Percentiles rank a stretch among this genome's conserved stretches.
Conservation (phyloP, 2,888 invertebrate species). For the Athetis lepigone region DNA sequence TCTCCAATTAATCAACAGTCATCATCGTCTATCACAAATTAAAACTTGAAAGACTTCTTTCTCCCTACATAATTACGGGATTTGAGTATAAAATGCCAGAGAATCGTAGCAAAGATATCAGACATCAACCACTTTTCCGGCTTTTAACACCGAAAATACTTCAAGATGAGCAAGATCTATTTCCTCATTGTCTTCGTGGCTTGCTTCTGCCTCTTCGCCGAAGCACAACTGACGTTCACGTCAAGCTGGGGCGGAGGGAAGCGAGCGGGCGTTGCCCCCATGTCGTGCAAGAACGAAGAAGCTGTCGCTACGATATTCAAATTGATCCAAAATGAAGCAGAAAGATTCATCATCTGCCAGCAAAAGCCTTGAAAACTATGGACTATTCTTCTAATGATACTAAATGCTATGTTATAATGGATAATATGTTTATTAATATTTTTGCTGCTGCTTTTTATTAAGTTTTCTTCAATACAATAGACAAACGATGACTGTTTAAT, state of each 20-base stretch:
- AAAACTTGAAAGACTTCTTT: conserved; percentile 51
- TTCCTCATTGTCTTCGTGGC: conserved; percentile 74
- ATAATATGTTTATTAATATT: conserved; percentile 8
- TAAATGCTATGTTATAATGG: conserved; percentile 29
- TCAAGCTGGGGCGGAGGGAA: conserved; percentile 88
- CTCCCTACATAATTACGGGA: neutral
- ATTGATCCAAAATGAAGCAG: conserved; percentile 86
- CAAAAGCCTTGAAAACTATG: conserved; percentile 76
- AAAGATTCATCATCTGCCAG: conserved; percentile 83
- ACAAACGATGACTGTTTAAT: conserved; percentile 9
- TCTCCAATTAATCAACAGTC: conserved; percentile 24
- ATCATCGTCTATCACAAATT: conserved; percentile 8
- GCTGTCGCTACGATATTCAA: conserved; percentile 78
- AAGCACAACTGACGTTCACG: conserved; percentile 90
- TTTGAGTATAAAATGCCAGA: conserved; percentile 47
- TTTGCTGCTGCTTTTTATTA: conserved; percentile 10
- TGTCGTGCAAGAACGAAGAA: conserved; percentile 81
- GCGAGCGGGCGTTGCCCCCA: conserved; percentile 70
- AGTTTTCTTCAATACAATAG: conserved; percentile 38
- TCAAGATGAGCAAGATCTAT: conserved; percentile 75
- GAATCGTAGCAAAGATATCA: conserved; percentile 31
- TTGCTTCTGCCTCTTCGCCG: conserved; percentile 72
- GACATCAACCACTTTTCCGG: conserved; percentile 8
- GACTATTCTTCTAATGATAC: too few species aligned
- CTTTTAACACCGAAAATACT: conserved; percentile 7